phyloP scores from a whole-genome alignment of 2,113 vertebrate species.

The Barnardius zonarius region DNA sequence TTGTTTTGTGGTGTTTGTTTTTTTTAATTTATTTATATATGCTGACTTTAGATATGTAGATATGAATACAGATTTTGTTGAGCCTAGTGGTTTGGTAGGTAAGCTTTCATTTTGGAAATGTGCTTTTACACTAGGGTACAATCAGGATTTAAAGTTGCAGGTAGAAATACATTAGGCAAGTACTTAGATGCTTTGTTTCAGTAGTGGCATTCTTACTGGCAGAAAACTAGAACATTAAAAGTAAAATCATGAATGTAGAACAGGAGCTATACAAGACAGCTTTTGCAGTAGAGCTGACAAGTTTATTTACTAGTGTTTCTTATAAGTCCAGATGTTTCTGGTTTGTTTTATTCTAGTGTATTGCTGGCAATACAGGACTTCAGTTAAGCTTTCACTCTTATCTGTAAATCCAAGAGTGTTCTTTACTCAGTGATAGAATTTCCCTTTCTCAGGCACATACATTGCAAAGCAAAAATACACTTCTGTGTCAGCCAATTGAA shows the following conservation, averaged over 20 bases:
- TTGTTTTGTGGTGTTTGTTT: too few relatives aligned
- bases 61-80: fast-evolving
- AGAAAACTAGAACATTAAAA: not conserved
- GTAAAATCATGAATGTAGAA: not conserved
- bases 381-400: not conserved
- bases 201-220: not conserved
- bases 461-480: not conserved
- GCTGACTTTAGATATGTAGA: fast-evolving
- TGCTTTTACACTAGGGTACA: not conserved
- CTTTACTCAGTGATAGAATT: not conserved
- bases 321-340: fast-evolving
- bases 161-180: not conserved
- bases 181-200: not conserved
- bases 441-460: not conserved
- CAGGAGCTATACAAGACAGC: not conserved
- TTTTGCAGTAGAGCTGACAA: fast-evolving
- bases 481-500: fast-evolving
- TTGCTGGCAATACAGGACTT: not conserved
- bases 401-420: not conserved
- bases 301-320: not conserved
- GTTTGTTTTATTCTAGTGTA: not conserved
- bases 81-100: not conserved
- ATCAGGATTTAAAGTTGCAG: not conserved
- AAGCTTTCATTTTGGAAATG: not conserved
- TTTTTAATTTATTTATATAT: not conserved